phyloP scores from a whole-genome alignment of 2,888 invertebrate genomes.

The Andrena bucephala region DNA sequence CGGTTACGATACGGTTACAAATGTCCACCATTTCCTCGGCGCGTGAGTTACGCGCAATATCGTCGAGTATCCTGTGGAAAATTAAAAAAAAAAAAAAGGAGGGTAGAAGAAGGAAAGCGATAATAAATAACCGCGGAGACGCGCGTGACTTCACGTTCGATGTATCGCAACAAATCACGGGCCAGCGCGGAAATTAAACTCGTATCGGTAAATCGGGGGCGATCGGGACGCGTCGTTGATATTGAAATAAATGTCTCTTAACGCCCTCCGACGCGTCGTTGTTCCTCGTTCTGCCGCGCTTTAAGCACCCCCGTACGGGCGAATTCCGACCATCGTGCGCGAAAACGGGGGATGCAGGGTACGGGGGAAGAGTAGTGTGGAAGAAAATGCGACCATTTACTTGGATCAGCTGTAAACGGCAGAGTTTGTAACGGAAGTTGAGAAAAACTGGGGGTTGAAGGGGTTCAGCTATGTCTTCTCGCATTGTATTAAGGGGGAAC shows the following conservation, averaged over 20 bases:
- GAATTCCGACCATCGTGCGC: not conserved
- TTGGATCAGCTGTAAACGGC: not conserved
- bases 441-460: too few relatives aligned
- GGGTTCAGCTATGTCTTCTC: too few relatives aligned
- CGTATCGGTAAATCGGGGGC: conserved; percentile 24
- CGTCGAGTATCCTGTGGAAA: conserved; percentile 33
- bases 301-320: conserved; percentile 1
- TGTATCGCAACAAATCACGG: conserved; percentile 46
- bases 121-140: conserved; percentile 47
- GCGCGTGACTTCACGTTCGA: conserved; percentile 47
- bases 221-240: conserved; percentile 48
- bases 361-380: not conserved
- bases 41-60: conserved; percentile 49
- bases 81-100: conserved; percentile 3
- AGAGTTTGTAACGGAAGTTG: too few relatives aligned
- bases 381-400: conserved; percentile 7
- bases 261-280: conserved; percentile 17
- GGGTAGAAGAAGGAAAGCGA: conserved; percentile 23
- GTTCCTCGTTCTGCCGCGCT: conserved; percentile 15
- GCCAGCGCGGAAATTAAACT: conserved; percentile 52
- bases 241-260: conserved; percentile 45
- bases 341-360: not conserved
- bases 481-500: too few relatives aligned
- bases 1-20: conserved; percentile 35
- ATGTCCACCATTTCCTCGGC: conserved; percentile 33